Percentiles rank a stretch among this genome's conserved stretches.
phyloP scores from a whole-genome alignment of 2,888 invertebrate genomes.

The Eugnorisma glareosa region DNA sequence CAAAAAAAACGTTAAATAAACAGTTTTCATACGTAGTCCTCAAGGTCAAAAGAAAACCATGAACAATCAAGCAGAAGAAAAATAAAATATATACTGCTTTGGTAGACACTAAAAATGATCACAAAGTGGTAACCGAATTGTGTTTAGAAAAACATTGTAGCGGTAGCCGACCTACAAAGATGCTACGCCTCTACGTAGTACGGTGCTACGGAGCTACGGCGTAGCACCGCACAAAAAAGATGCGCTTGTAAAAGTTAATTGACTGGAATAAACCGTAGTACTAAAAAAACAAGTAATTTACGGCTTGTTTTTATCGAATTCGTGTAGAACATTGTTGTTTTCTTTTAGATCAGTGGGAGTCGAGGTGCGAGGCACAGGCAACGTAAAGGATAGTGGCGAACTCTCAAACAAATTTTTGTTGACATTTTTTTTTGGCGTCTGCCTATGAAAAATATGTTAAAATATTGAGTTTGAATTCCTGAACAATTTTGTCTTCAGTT shows the following conservation, averaged over 20 bases:
- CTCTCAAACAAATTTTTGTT: no score
- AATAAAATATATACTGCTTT: conserved; percentile 31
- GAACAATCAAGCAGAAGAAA: conserved; percentile 2
- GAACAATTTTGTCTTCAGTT: no score
- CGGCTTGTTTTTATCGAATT: conserved; percentile 66
- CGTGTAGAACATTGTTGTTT: conserved; percentile 63
- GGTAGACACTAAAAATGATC: conserved; percentile 36
- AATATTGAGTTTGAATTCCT: no score
- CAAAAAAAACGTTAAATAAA: conserved; percentile 11
- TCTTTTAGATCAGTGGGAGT: conserved; percentile 53
- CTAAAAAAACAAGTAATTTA: conserved; percentile 67
- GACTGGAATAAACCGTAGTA: conserved; percentile 70
- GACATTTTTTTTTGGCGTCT: no score
- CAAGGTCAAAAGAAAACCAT: not conserved
- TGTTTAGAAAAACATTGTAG: conserved; percentile 61
- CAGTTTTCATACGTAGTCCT: not conserved
- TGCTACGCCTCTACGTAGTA: conserved; percentile 65
- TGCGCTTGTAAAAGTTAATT: conserved; percentile 75
- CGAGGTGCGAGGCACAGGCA: conserved; percentile 43
- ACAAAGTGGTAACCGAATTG: conserved; percentile 45
- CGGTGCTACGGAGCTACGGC: conserved; percentile 66
- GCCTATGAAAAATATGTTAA: no score
- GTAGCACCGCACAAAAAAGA: conserved; percentile 72
- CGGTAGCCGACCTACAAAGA: conserved; percentile 68
- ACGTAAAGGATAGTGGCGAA: no score